Evolutionary conservation across 2,888 invertebrate genomes (phyloP), one percentile per base, ranked within the genome.

Genomic region (Nematopogon swammerdamellus): DNA sequence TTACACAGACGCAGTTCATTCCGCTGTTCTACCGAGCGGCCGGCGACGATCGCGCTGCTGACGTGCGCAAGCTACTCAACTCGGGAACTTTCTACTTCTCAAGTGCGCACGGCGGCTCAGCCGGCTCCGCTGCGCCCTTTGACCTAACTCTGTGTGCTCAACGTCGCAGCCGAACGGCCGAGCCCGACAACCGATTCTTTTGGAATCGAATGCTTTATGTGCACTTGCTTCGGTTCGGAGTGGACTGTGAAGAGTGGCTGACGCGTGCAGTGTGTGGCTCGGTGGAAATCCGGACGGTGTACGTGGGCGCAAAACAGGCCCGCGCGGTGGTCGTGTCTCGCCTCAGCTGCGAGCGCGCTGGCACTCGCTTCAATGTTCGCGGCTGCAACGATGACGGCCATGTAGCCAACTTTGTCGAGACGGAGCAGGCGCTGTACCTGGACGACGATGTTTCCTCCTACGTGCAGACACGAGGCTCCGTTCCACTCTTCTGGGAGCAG

Each of bases 391-490:
- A 99, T 76, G 95, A 97, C 68, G 99, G 99, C 0, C 92, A 97
- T 80, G 99, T 99, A 16, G 99, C 99, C 1, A 99, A 99, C 81
- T 99, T 99, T 83, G 98, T 98, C 20, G 99, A 99, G 84, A 99
- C 99, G 1, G 99, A 99, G 74, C 99, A 99, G 81, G 92, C 96
- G 16, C 91, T 95, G 59, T 92, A 88, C 64, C 83, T 94, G 59
- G 97, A 98, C 65, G 91, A 95, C 61, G 89, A 93, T 63, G 86
- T 95, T 3, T 85, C 92, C 5, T 96, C 96, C 5, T 93, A 91
- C 64, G 80, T 99, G 11, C 93, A 94, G 75, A 95, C 95, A 0
- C 83, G 98, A 59, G 99, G 99, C 0, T 97, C 97, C 0, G 96
- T 99, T 1, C 98, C 99, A 1, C 76, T 99, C 18, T 99, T 99